Evolutionary conservation across 2,888 invertebrate genomes (phyloP).

Genomic region (Lampropteryx suffumata): DNA sequence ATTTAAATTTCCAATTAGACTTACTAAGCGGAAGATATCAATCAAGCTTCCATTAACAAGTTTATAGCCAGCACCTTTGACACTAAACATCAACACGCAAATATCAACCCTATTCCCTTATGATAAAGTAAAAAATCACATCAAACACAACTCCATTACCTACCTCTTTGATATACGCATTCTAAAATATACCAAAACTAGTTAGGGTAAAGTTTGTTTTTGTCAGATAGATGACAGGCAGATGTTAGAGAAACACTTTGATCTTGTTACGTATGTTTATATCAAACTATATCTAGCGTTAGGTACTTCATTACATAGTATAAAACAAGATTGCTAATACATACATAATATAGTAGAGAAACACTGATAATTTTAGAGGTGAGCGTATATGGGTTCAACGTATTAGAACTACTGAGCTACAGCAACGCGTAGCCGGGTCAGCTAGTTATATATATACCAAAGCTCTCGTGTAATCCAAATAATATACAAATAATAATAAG

Average conservation of each 20-base stretch:
- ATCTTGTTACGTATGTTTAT: background rate
- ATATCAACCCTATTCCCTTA: background rate
- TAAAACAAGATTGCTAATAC: too few species aligned
- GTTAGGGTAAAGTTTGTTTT: constrained; percentile 7
- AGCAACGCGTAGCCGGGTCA: too few species aligned
- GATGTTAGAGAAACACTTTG: constrained; percentile 6
- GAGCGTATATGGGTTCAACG: too few species aligned
- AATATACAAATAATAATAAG: too few species aligned
- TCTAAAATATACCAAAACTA: background rate
- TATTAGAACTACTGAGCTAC: too few species aligned
- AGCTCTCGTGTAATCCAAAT: too few species aligned
- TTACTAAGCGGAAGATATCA: constrained; percentile 7
- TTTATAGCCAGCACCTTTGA: background rate
- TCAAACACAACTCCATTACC: background rate
- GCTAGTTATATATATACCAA: too few species aligned
- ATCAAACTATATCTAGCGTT: background rate
- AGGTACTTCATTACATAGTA: too few species aligned
- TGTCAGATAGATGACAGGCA: constrained; percentile 1
- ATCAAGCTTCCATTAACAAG: constrained; percentile 1
- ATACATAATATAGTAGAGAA: too few species aligned
- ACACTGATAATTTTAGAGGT: too few species aligned
- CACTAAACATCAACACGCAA: background rate
- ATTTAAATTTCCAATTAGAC: constrained; percentile 5
- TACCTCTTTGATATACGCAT: background rate
- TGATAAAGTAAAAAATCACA: background rate